These are phyloP conservation scores for Manis javanica DNA, from an alignment of 2,797 vertebrate species.

Conservation along the genomic window DNA sequence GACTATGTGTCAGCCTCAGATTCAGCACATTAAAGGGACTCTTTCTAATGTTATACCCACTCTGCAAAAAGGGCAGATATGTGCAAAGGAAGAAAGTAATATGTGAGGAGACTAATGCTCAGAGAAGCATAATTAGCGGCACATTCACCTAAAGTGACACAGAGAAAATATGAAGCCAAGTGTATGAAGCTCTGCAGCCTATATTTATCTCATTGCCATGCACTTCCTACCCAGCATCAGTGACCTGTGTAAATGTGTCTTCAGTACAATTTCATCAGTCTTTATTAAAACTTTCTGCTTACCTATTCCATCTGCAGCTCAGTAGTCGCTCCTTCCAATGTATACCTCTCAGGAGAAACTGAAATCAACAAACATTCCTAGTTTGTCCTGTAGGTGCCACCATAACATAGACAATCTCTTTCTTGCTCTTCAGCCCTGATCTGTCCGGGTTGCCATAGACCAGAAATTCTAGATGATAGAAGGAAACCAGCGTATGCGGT, in stretches of 20 bases:
- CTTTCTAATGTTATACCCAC: neutral
- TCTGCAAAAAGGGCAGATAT: neutral
- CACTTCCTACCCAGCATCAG: neutral
- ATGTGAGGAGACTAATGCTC: neutral
- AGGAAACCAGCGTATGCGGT: neutral
- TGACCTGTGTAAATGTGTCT: neutral
- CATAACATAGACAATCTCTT: neutral
- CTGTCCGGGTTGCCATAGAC: neutral
- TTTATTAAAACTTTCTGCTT: neutral
- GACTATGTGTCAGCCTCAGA: neutral
- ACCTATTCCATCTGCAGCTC: neutral
- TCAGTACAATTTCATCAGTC: neutral
- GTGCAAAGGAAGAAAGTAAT: neutral
- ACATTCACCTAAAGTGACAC: neutral
- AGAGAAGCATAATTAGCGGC: neutral
- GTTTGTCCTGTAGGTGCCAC: neutral
- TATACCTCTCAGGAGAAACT: neutral
- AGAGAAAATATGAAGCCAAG: neutral
- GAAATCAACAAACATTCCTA: neutral
- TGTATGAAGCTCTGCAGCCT: neutral
- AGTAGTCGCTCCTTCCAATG: neutral
- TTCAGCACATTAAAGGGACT: neutral
- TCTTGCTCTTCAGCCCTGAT: neutral
- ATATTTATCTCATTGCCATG: neutral
- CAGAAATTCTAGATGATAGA: neutral